A percentile compares a stretch with the other conserved stretches of the same genome.
Conservation (phyloP, 2,113 vertebrate genomes). For the Suricata suricatta region DNA sequence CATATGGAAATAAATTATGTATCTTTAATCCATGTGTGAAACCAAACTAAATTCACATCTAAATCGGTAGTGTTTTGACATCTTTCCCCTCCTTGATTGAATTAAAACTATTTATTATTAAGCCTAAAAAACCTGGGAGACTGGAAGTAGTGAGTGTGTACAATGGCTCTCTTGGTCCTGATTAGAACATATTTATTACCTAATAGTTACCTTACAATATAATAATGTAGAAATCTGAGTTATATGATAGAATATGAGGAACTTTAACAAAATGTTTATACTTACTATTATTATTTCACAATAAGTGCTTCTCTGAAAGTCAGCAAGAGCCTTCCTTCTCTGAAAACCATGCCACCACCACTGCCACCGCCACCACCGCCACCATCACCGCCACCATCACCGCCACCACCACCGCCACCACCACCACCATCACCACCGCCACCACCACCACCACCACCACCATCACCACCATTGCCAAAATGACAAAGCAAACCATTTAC, state of each 20-base stretch:
- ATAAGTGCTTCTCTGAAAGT: neutral
- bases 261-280: neutral
- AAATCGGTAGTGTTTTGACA: slow-evolving; percentile 29
- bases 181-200: neutral
- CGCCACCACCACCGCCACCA: no score
- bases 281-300: neutral
- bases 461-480: neutral
- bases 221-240: neutral
- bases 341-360: neutral
- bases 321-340: accelerated
- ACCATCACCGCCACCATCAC: no score
- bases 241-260: neutral
- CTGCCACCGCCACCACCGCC: neutral
- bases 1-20: neutral
- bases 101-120: neutral
- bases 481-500: neutral
- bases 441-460: no score
- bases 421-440: no score
- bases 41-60: neutral
- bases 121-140: neutral
- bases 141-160: neutral
- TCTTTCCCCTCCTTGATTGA: neutral
- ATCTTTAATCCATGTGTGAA: neutral
- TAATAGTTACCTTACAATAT: neutral
- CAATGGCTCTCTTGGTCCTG: neutral